Evolutionary conservation across 1,140 invertebrate genomes (phyloP).

Genomic region (Bicyclus anynana): DNA sequence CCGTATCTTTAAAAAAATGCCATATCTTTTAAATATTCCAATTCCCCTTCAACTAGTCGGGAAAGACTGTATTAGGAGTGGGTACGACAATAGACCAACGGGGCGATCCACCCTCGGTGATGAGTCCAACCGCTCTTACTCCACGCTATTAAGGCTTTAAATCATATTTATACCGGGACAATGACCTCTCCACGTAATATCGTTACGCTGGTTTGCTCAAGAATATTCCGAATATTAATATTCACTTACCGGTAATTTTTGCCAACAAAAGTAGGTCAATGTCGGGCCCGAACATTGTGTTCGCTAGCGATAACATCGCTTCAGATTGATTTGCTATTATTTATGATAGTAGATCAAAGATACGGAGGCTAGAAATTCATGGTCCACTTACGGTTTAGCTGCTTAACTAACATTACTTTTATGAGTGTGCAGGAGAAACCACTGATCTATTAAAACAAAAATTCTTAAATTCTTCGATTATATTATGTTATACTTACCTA

Average conservation of each 20-base stretch:
- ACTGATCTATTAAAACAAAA: too few species aligned
- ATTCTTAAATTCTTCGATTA: too few species aligned
- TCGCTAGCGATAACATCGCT: background rate
- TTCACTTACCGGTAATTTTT: slow-evolving; percentile 2
- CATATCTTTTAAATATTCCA: too few species aligned
- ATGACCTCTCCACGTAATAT: background rate
- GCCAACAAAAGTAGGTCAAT: background rate
- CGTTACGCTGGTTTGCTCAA: background rate
- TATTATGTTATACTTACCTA: too few species aligned
- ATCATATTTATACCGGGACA: background rate
- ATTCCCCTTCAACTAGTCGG: too few species aligned
- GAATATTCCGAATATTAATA: slow-evolving; percentile 4
- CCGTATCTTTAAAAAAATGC: too few species aligned
- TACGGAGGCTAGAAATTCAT: background rate
- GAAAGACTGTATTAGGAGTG: too few species aligned
- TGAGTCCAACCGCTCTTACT: too few species aligned
- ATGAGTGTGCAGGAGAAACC: too few species aligned
- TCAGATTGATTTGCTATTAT: background rate
- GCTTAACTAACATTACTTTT: too few species aligned
- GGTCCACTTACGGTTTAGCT: background rate
- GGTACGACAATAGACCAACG: too few species aligned
- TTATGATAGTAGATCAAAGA: background rate
- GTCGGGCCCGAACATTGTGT: background rate
- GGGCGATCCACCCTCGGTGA: too few species aligned
- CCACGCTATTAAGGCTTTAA: background rate